A percentile compares a stretch with the other conserved stretches of the same genome.
Evolutionary conservation across 1,140 invertebrate species (phyloP).

Genomic region (Helicorthomorpha holstii): DNA sequence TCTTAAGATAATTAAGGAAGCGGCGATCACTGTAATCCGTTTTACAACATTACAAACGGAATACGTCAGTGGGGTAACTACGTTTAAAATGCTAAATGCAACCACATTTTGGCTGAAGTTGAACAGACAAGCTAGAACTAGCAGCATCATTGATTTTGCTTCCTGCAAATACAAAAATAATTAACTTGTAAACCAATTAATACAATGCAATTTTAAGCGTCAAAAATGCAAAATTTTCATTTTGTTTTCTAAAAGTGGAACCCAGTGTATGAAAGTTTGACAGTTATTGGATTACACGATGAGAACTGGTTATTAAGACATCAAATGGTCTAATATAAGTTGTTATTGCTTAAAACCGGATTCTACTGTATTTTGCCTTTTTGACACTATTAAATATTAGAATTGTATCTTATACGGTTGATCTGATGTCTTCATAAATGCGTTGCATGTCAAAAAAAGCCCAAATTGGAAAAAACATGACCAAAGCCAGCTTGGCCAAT

Average conservation of each 20-base stretch:
- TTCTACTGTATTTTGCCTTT: too few species aligned
- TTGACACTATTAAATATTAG: neutral
- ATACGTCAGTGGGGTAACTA: slow-evolving; percentile 83
- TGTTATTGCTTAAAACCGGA: too few species aligned
- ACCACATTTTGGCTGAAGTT: slow-evolving; percentile 91
- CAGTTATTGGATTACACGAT: too few species aligned
- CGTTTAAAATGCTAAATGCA: slow-evolving; percentile 70
- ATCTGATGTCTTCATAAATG: slow-evolving; percentile 39
- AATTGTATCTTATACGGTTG: neutral
- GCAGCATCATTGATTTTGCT: slow-evolving; percentile 35
- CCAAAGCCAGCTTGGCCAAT: slow-evolving; percentile 54
- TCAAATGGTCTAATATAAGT: too few species aligned
- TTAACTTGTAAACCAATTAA: too few species aligned
- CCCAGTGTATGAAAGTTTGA: too few species aligned
- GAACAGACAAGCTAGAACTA: slow-evolving; percentile 66
- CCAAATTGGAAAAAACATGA: slow-evolving; percentile 82
- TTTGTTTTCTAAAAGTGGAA: too few species aligned
- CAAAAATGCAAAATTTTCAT: too few species aligned
- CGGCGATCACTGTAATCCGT: slow-evolving; percentile 76
- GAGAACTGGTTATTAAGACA: too few species aligned
- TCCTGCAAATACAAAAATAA: too few species aligned
- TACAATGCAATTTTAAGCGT: too few species aligned
- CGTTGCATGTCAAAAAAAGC: slow-evolving; percentile 47
- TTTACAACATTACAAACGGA: slow-evolving; percentile 93
- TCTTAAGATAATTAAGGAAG: slow-evolving; percentile 68